A percentile compares a stretch with the other conserved stretches of the same genome.
Evolutionary conservation across 2,888 invertebrate genomes (phyloP).

Genomic region (Fragum sueziense): DNA sequence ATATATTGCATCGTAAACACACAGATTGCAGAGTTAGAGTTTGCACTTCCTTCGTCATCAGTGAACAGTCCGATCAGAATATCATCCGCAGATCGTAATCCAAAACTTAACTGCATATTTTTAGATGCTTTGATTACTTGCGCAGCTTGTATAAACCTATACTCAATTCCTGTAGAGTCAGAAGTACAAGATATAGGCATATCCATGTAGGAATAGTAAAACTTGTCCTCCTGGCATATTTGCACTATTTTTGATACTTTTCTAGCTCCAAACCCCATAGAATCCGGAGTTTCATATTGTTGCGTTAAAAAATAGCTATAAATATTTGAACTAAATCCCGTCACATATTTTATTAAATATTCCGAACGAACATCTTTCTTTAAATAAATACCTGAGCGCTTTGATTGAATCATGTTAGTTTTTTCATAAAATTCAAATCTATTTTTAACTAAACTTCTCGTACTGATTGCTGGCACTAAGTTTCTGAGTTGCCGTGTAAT

Average conservation of each 20-base stretch:
- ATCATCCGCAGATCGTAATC: conserved; percentile 61
- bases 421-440: conserved; percentile 65
- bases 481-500: conserved; percentile 67
- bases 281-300: conserved; percentile 84
- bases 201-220: conserved; percentile 99
- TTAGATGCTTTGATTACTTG: conserved; percentile 96
- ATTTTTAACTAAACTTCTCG: conserved; percentile 81
- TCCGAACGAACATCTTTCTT: conserved; percentile 64
- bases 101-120: conserved; percentile 89
- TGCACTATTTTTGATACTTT: conserved; percentile 93
- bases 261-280: conserved; percentile 28
- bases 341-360: conserved; percentile 73
- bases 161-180: conserved; percentile 82
- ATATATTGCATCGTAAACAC: conserved; percentile 74
- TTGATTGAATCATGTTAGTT: conserved; percentile 62
- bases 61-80: conserved; percentile 88
- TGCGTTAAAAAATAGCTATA: conserved; percentile 88
- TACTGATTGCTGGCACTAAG: conserved; percentile 96
- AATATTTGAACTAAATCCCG: conserved; percentile 75
- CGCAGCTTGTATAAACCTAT: conserved; percentile 96
- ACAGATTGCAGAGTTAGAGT: conserved; percentile 73
- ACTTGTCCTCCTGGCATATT: conserved; percentile 96
- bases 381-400: conserved; percentile 66
- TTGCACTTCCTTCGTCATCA: conserved; percentile 85
- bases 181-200: conserved; percentile 95